Evolutionary conservation across 2,113 vertebrate species (phyloP).

Genomic region (Brachyistius frenatus): DNA sequence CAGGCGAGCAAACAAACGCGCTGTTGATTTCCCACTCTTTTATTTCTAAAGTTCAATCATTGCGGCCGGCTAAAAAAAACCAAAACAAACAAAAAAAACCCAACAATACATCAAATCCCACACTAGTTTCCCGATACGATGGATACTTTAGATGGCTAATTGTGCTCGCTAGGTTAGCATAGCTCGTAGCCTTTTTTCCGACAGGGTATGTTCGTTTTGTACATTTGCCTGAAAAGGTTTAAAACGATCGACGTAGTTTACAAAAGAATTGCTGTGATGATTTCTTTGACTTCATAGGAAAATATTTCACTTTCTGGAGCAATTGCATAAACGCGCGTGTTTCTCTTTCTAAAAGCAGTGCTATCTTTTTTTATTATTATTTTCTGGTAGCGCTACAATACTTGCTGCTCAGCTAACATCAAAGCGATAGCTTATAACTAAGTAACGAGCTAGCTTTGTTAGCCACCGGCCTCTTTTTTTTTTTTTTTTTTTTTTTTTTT

Average conservation of each 20-base stretch:
- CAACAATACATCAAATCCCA: background rate
- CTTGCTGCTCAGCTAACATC: constrained; percentile 9
- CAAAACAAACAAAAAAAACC: too few relatives aligned
- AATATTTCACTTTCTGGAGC: too few relatives aligned
- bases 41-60: background rate
- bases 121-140: background rate
- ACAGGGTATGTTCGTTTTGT: constrained; percentile 73
- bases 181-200: constrained; percentile 48
- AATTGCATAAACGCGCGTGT: too few relatives aligned
- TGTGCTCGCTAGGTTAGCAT: constrained; percentile 73
- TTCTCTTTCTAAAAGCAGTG: background rate
- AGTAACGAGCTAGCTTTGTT: constrained; percentile 23
- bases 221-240: background rate
- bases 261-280: background rate
- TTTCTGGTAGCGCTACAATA: background rate
- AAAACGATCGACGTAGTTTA: background rate
- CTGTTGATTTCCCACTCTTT: fast-evolving
- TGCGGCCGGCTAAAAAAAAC: fast-evolving
- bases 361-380: too few relatives aligned
- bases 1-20: background rate
- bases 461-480: background rate
- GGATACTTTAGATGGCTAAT: constrained; percentile 44
- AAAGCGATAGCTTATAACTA: constrained; percentile 17
- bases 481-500: too few relatives aligned
- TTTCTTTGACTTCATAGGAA: background rate